Percentiles rank a stretch among this genome's conserved stretches.
These are phyloP conservation scores for Bimastos eiseni DNA, from an alignment of 2,888 invertebrate species.

Conservation along the genomic window DNA sequence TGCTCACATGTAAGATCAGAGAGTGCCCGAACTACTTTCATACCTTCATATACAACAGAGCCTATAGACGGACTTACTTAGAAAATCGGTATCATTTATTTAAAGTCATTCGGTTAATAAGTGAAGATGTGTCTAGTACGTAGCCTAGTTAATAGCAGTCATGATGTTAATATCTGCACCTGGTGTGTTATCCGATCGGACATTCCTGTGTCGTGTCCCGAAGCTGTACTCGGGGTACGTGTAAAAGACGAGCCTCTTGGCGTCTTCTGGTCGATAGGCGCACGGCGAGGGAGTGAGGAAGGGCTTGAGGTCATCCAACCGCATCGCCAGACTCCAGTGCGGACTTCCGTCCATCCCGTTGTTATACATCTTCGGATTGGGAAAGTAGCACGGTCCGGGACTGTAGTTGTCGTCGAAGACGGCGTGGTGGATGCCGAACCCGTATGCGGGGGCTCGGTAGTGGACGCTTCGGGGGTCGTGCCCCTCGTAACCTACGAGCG, in stretches of 20 bases:
- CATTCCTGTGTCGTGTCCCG: constrained; percentile 53
- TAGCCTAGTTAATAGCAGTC: too few relatives aligned
- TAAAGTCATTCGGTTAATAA: too few relatives aligned
- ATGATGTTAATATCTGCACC: too few relatives aligned
- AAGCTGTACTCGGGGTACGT: constrained; percentile 57
- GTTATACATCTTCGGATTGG: constrained; percentile 47
- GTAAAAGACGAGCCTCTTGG: constrained; percentile 49
- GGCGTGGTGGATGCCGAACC: constrained; percentile 47
- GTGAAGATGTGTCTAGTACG: too few relatives aligned
- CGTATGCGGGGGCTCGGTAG: constrained; percentile 45
- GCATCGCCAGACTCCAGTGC: constrained; percentile 55
- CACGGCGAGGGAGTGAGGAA: constrained; percentile 60
- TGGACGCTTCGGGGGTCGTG: constrained; percentile 51
- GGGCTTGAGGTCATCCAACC: constrained; percentile 47
- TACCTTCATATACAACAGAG: too few relatives aligned
- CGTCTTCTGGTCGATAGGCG: constrained; percentile 55
- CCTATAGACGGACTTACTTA: too few relatives aligned
- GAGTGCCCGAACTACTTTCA: too few relatives aligned
- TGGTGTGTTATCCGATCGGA: constrained; percentile 57
- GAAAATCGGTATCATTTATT: too few relatives aligned
- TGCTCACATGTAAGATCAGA: too few relatives aligned
- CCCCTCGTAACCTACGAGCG: constrained; percentile 46
- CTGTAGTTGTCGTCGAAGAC: constrained; percentile 23
- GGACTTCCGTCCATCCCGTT: constrained; percentile 58
- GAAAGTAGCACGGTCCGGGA: constrained; percentile 43